Evolutionary conservation across 2,113 vertebrate species (phyloP).

Genomic region (Chlamydotis undulata): DNA sequence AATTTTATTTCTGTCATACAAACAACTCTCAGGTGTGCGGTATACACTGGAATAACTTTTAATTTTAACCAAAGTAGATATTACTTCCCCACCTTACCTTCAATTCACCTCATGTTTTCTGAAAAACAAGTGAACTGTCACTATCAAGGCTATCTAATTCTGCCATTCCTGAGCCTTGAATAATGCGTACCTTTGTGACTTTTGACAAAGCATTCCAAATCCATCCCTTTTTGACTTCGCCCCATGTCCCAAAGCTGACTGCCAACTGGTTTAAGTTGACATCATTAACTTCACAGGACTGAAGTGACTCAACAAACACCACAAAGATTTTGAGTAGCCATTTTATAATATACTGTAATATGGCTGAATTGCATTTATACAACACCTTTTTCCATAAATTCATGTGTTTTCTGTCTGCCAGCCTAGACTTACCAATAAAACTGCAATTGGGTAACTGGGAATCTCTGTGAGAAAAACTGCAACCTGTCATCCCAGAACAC

Average conservation of each 20-base stretch:
- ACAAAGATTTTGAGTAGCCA: background rate
- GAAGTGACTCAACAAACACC: background rate
- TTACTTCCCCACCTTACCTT: background rate
- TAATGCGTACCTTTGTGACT: accelerated
- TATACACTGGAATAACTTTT: background rate
- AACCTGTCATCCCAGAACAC: background rate
- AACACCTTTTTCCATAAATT: background rate
- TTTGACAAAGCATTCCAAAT: background rate
- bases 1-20: background rate
- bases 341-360: background rate
- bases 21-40: background rate
- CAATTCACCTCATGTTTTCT: background rate
- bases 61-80: background rate
- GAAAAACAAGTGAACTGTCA: background rate
- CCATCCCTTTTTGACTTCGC: background rate
- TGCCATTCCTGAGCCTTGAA: background rate
- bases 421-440: background rate
- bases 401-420: background rate
- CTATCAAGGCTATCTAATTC: background rate
- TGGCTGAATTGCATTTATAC: background rate
- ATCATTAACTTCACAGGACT: background rate
- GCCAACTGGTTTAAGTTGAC: background rate
- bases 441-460: background rate
- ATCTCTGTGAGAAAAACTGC: background rate
- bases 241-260: background rate